Evolutionary conservation across 2,113 vertebrate genomes (phyloP).

Genomic region (Gadus chalcogrammus): DNA sequence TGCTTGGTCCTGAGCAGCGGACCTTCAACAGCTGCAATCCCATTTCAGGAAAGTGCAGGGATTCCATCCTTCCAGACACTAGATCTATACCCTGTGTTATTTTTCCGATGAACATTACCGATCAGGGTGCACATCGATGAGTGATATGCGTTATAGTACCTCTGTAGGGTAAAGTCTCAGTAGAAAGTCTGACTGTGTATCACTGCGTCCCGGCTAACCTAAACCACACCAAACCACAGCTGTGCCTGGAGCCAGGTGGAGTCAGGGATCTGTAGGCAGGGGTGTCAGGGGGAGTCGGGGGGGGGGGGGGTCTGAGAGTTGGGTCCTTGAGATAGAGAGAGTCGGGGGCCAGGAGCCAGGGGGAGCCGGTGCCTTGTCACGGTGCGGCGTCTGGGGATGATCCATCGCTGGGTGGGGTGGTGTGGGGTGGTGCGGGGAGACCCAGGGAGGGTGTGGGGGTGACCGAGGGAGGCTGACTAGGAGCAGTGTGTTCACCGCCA

Average conservation of each 20-base stretch:
- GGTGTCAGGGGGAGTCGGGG: neutral
- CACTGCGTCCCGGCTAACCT: conserved; percentile 24
- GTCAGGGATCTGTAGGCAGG: neutral
- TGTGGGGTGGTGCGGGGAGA: too few relatives aligned
- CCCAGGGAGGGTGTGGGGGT: conserved; percentile 11
- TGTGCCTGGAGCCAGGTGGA: neutral
- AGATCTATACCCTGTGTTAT: too few relatives aligned
- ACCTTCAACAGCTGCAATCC: too few relatives aligned
- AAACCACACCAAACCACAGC: neutral
- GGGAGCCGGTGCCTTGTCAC: conserved; percentile 15
- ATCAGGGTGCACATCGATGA: too few relatives aligned
- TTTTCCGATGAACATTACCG: too few relatives aligned
- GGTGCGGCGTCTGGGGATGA: conserved; percentile 8
- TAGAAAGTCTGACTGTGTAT: conserved; percentile 4
- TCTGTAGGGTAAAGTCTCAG: too few relatives aligned
- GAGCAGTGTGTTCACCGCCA: conserved; percentile 56
- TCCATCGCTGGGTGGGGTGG: too few relatives aligned
- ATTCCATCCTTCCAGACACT: too few relatives aligned
- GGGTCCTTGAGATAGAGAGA: conserved; percentile 5
- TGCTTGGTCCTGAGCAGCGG: too few relatives aligned
- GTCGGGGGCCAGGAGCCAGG: neutral
- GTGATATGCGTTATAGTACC: too few relatives aligned
- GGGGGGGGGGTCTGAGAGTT: neutral
- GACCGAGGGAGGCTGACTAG: conserved; percentile 37
- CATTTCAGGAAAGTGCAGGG: too few relatives aligned